A percentile compares a stretch with the other conserved stretches of the same genome.
Evolutionary conservation across 2,113 vertebrate species (phyloP).

Genomic region (Anseranas semipalmata): DNA sequence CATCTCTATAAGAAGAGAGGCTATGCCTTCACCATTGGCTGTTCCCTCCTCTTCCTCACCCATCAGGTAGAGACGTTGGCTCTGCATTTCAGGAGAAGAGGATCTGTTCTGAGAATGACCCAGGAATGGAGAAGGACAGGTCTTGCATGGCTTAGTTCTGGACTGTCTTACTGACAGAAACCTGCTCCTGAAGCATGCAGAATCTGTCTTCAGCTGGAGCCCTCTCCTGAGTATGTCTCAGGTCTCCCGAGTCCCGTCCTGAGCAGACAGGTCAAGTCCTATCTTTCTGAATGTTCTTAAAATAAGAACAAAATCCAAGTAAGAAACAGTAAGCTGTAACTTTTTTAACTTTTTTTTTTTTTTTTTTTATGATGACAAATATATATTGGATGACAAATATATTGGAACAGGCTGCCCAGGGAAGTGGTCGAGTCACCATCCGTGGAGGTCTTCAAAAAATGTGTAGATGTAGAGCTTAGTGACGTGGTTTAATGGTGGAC

Average conservation of each 20-base stretch:
- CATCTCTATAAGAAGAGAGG: not conserved
- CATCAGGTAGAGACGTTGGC: not conserved
- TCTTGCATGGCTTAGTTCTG: not conserved
- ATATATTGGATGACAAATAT: no score
- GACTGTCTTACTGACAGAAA: not conserved
- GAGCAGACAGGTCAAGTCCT: no score
- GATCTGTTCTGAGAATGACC: not conserved
- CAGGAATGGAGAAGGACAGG: not conserved
- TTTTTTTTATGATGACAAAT: not conserved
- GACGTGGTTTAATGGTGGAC: no score
- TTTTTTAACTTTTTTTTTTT: not conserved
- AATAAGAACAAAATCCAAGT: not conserved
- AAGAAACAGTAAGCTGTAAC: not conserved
- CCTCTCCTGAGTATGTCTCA: not conserved
- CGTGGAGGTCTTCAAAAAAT: no score
- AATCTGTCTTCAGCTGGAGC: not conserved
- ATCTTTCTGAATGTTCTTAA: not conserved
- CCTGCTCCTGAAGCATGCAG: not conserved
- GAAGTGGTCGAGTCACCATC: no score
- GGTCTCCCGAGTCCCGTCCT: no score
- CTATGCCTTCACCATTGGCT: not conserved
- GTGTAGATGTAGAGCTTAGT: no score
- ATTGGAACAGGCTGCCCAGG: no score
- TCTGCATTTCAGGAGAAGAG: not conserved
- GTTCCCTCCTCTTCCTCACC: not conserved